Conservation (phyloP, 2,797 vertebrate species). For the Lacerta bilineata region DNA sequence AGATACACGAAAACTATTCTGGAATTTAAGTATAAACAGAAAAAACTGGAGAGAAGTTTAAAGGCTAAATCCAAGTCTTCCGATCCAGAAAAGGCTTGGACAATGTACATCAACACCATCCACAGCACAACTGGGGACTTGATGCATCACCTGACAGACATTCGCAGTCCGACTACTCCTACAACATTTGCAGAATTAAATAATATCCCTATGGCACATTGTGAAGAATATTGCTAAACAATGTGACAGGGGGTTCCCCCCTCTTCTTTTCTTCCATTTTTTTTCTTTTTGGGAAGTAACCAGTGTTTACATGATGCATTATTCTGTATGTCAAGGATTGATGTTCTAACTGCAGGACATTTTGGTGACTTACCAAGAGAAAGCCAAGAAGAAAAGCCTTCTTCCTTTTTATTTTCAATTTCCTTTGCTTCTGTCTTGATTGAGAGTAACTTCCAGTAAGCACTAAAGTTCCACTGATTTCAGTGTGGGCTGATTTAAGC, state of each 20-base stretch:
- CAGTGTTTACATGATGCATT: neutral
- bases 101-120: constrained; percentile 90
- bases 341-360: neutral
- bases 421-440: constrained; percentile 2
- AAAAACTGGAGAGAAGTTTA: constrained; percentile 90
- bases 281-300: neutral
- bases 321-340: neutral
- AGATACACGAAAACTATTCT: constrained; percentile 90
- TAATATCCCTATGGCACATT: constrained; percentile 73
- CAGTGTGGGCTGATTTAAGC: neutral
- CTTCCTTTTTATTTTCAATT: neutral
- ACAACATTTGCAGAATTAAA: constrained; percentile 86
- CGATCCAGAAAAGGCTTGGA: constrained; percentile 89
- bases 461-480: neutral
- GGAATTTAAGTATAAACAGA: constrained; percentile 91
- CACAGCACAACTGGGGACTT: constrained; percentile 85
- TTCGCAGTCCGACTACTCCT: constrained; percentile 74
- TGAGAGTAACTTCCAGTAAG: neutral
- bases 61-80: constrained; percentile 88
- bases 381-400: neutral
- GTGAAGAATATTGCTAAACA: constrained; percentile 82
- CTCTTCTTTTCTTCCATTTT: neutral
- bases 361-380: neutral
- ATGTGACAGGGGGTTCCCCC: neutral
- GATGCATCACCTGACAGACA: constrained; percentile 82